Evolutionary conservation across 2,113 vertebrate species (phyloP), one percentile per base, ranked within the genome.

Genomic region (Oncorhynchus gorbuscha): DNA sequence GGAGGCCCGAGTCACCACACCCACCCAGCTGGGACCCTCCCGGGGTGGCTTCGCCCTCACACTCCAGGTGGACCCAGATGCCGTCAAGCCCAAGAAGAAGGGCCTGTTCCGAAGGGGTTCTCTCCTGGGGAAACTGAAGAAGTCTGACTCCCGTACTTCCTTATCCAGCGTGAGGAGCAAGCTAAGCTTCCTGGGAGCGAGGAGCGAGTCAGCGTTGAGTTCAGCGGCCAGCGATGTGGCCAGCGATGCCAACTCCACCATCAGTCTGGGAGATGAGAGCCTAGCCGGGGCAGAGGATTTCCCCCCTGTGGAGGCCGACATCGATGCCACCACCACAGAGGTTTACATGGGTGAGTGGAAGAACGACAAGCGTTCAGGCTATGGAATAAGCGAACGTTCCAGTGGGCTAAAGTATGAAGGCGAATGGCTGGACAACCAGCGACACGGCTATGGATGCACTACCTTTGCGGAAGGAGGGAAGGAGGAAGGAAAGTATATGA

Each of bases 301-400:
- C 45, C 94, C 96, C 1, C 96, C 95, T 0, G 94, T 97, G 2
- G 98, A 99, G 89, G 93, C 98, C 0, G 98, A 99, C 90, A 99
- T 99, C 0, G 98, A 99, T 0, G 97, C 97, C 89, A 99, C 98
- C 89, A 99, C 98, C 82, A 99, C 98, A 0, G 98, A 99, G 90
- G 94, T 94, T 83, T 99, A 99, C 93, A 95, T 97, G 95, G 98
- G 98, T 0, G 98, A 99, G 87, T 99, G 98, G 97, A 98, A 98
- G 93, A 97, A 97, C 0, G 98, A 99, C 92, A 97, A 96, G 81
- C 96, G 98, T 0, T 96, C 97, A 0, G 98, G 98, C 65, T 99
- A 98, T 1, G 98, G 98, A 4, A 93, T 99, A 87, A 99, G 98
- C 3, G 98, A 99, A 88, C 92, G 98, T 74, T 99, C 98, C 83